A percentile compares a stretch with the other conserved stretches of the same genome.
Conservation (phyloP, 2,113 vertebrate species). For the Barnardius zonarius region DNA sequence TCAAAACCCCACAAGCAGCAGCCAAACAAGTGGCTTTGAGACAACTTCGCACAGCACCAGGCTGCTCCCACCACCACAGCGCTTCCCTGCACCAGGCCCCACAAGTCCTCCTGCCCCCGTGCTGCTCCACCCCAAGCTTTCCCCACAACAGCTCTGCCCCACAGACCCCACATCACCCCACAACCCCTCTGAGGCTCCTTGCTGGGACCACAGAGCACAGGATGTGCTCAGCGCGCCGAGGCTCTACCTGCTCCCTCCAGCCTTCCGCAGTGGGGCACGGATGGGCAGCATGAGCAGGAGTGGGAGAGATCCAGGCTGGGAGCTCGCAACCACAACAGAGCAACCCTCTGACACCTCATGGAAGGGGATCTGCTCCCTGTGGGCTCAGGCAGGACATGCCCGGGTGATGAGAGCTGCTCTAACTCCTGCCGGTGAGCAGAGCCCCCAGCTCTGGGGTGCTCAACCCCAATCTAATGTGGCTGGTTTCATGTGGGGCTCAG, state of each 20-base stretch:
- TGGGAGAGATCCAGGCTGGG: neutral
- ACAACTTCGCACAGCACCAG: neutral
- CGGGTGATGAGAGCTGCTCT: neutral
- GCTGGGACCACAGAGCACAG: neutral
- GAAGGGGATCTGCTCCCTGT: neutral
- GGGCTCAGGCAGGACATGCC: neutral
- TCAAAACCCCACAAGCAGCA: neutral
- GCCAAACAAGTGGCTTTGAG: neutral
- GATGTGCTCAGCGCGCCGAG: accelerated
- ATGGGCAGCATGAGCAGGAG: neutral
- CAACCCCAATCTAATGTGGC: accelerated
- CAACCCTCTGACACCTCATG: neutral
- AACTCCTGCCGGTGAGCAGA: neutral
- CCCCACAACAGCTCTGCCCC: neutral
- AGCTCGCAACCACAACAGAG: neutral
- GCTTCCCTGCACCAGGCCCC: neutral
- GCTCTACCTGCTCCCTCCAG: neutral
- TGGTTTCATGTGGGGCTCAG: neutral
- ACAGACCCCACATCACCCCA: neutral
- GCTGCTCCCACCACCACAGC: neutral
- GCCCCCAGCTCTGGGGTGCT: neutral
- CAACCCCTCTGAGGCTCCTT: accelerated
- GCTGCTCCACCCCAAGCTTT: neutral
- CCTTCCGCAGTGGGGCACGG: neutral
- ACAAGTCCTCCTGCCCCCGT: neutral